Base-by-base conservation (phyloP, 2,797 vertebrate genomes). In the Okamejei kenojei region DNA sequence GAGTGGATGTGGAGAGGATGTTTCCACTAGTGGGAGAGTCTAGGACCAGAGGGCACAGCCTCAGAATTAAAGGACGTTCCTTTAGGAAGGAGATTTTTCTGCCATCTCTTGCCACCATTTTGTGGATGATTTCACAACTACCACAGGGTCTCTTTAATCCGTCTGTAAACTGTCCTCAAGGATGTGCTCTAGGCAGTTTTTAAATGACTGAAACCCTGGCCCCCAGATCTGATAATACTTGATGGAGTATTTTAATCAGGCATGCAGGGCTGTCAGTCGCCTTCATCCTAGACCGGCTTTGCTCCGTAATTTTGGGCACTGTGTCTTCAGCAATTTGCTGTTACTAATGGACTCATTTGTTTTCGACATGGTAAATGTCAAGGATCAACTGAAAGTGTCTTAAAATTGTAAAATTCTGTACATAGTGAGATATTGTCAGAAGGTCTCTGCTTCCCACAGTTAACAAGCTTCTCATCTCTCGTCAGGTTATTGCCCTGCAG, bases 171-270 rank as follows among this genome's bases (percentile, higher is more conserved):
- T 32, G 21, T 68, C n/a, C 15, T 63, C 65, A 68, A 32, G 61
- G 17, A 63, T 86, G 61, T 65, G 82, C 82, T 86, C 6, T 61
- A 21, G 82, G 82, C 84, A 68, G 32, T 88, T 88, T 88, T 10
- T 35, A 23, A 88, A 88, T 88, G 68, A 88, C n/a, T 8, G 29
- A n/a, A 32, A 61, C 6, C 6, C 32, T 32, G 63, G 63, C 13
- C 17, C 17, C n/a, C 61, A 88, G 84, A 68, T 88, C 84, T 68
- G 63, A 88, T 88, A 19, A 88, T 6, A 88, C 15, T 68, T 68
- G 84, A 88, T 88, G 63, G 63, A 88, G 63, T 68, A 35, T 35
- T 68, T 68, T 15, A 88, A 88, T 88, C 61, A 88, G 65, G 32
- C 13, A 6, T 29, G 63, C n/a, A 8, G 61, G 82, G 5, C 17